Percentiles rank a stretch among this genome's conserved stretches.
These are phyloP conservation scores for Tetrao urogallus DNA, from an alignment of 2,113 vertebrate species.

Conservation along the genomic window DNA sequence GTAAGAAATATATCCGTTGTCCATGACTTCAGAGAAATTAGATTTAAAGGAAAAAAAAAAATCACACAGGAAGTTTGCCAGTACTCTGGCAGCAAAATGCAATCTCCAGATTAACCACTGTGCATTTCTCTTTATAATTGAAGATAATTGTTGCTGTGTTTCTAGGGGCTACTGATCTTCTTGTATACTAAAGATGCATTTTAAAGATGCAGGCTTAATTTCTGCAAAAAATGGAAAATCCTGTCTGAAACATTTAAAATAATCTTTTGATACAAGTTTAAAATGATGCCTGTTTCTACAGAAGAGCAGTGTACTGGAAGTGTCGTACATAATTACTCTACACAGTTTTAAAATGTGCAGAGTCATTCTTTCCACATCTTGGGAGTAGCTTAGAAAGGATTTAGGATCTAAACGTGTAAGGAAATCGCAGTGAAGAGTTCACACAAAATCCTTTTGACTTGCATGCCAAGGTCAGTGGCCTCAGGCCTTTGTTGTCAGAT, in stretches of 20 bases:
- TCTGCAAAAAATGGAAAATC: background rate
- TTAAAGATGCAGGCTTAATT: background rate
- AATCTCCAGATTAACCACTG: background rate
- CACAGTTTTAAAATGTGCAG: background rate
- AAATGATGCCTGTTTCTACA: background rate
- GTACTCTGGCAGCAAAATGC: background rate
- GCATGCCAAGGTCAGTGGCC: background rate
- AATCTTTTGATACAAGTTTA: background rate
- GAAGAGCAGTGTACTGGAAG: background rate
- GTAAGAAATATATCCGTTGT: background rate
- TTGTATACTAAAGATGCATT: background rate
- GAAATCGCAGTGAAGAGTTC: background rate
- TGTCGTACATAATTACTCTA: background rate
- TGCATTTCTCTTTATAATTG: background rate
- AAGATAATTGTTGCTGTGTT: background rate
- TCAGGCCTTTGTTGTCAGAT: background rate
- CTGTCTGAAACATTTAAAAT: background rate
- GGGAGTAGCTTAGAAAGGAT: conserved; percentile 25
- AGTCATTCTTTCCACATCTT: background rate
- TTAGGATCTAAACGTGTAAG: background rate
- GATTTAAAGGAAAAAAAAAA: background rate
- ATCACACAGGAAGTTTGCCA: background rate
- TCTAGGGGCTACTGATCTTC: background rate
- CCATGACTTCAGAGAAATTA: background rate
- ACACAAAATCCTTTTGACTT: background rate